Percentiles rank a stretch among this genome's conserved stretches.
Conservation (phyloP, 2,797 vertebrate genomes). For the Pangasius larnaudii region DNA sequence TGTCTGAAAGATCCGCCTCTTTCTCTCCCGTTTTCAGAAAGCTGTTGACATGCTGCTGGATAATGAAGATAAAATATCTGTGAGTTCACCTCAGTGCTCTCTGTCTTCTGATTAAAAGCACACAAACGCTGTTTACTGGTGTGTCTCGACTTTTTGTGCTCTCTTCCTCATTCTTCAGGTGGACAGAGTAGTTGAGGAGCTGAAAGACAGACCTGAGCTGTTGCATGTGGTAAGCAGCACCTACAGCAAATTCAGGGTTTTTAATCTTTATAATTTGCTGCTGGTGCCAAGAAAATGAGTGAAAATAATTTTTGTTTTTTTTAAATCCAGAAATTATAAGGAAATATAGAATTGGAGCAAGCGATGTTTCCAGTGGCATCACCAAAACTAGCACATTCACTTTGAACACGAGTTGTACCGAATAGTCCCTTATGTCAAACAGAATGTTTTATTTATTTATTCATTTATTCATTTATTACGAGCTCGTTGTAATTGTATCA, state of each 20-base stretch:
- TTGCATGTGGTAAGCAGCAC: slow-evolving; percentile 86
- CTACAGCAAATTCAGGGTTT: neutral
- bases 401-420: neutral
- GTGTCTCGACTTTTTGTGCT: slow-evolving; percentile 8
- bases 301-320: no score
- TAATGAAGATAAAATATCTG: slow-evolving; percentile 98
- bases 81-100: slow-evolving; percentile 70
- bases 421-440: neutral
- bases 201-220: slow-evolving; percentile 88
- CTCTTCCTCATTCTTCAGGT: slow-evolving; percentile 74
- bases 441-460: neutral
- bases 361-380: neutral
- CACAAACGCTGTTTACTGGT: slow-evolving; percentile 24
- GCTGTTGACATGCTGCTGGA: slow-evolving; percentile 98
- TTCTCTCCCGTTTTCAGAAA: slow-evolving; percentile 79
- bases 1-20: slow-evolving; percentile 50
- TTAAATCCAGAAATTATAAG: no score
- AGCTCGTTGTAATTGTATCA: neutral
- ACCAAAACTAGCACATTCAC: neutral
- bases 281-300: neutral
- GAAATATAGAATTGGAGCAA: neutral
- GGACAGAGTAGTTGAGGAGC: slow-evolving; percentile 92
- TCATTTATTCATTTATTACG: no score
- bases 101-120: slow-evolving; percentile 46
- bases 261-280: neutral